Evolutionary conservation across 2,888 invertebrate species (phyloP), one percentile per base, ranked within the genome.

Genomic region (Tuberolachnus salignus): DNA sequence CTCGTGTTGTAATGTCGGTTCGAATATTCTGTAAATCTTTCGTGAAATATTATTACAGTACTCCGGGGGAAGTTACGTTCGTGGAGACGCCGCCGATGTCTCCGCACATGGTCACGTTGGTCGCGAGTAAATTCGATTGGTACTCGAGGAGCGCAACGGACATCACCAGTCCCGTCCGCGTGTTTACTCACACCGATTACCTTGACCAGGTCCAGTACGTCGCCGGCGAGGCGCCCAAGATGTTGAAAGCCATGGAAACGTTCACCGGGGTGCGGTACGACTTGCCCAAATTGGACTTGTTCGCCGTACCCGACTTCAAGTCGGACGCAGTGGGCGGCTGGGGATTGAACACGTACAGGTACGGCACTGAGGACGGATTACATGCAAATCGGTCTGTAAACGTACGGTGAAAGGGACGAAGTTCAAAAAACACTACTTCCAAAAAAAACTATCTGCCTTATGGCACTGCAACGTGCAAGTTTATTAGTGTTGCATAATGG

Each of bases 241-340:
- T 90, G 9, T 84, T 91, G 16, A 85, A 86, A 0, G 88, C 86
- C 82, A 89, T 90, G 82, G 90, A 90, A 83, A 85, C 88, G 0
- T 90, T 88, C 81, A 91, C 90, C 81, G 88, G 88, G 9, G 85
- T 89, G 8, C 85, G 87, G 0, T 91, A 90, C 82, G 63, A 53
- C 0, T 84, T 91, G 81, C 87, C 88, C 66, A 92, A 92, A 84
- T 84, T 90, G 84, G 94, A 94, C 86, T 87, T 93, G 85, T 89
- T 90, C 80, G 92, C 92, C 0, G 88, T 94, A 70, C 94, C 94
- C 0, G 91, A 92, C 83, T 94, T 94, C 85, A 88, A 90, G 0
- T 91, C 91, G 71, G 90, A 90, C 21, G 91, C 94, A 80, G 93
- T 93, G 90, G 92, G 92, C 84, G 91, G 92, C 84, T 92, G 91